Evolutionary conservation across 2,797 vertebrate genomes (phyloP).

Genomic region (Sarcophilus harrisii): DNA sequence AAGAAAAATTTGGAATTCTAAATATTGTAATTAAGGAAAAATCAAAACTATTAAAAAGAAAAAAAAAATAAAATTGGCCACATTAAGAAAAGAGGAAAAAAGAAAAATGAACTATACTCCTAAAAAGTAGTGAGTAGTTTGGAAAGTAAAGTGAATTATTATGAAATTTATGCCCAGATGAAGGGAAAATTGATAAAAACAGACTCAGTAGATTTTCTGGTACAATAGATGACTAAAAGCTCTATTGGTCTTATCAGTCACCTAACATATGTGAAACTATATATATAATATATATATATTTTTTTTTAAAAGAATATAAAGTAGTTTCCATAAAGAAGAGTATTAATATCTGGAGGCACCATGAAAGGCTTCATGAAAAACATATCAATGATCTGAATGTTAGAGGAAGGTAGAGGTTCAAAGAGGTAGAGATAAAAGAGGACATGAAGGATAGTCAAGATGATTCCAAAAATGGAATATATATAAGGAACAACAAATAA

Average conservation of each 20-base stretch:
- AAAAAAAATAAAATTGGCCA: slow-evolving; percentile 63
- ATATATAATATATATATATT: background rate
- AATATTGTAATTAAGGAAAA: too few relatives aligned
- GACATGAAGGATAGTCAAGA: background rate
- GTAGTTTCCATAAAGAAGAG: background rate
- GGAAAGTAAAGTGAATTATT: background rate
- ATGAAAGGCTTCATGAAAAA: background rate
- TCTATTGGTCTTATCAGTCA: background rate
- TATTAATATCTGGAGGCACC: background rate
- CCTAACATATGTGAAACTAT: background rate
- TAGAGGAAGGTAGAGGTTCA: background rate
- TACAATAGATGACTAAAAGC: too few relatives aligned
- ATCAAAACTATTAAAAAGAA: too few relatives aligned
- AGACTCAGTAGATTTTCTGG: background rate
- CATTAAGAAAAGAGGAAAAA: slow-evolving; percentile 8
- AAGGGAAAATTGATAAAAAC: background rate
- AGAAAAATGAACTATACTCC: background rate
- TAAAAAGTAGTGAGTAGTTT: background rate
- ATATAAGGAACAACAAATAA: background rate
- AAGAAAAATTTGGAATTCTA: too few relatives aligned
- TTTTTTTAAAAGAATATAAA: background rate
- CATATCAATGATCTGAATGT: background rate
- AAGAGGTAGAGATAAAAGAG: background rate
- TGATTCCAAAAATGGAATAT: background rate
- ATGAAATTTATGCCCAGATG: background rate